Base-by-base conservation (phyloP, 2,797 vertebrate species). In the Sebastes itinus region DNA sequence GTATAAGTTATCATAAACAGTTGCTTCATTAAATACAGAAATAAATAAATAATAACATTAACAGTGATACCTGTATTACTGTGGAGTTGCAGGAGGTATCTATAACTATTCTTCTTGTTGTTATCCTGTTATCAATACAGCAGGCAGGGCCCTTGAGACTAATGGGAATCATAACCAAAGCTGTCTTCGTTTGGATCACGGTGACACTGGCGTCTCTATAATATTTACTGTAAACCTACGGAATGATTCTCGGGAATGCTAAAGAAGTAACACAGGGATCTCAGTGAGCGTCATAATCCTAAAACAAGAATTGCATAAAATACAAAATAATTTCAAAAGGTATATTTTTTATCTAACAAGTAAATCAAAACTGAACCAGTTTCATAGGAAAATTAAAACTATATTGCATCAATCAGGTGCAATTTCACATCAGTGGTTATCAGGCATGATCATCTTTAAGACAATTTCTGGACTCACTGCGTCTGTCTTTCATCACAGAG, bases 41-140 rank as follows among this genome's bases (percentile, higher is more conserved):
- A 93, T 87, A 93, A 91, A 93, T 91, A 94, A 93, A 93, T 87
- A 89, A 87, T 77, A 88, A 83, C 70, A 86, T 78, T 27, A 77
- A 75, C 59, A 84, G 74, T 68, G 70, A 87, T 63, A 64, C 68
- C 78, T 82, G 75, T 75, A 32, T 58, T 72, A 78, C 70, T 75
- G 70, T 84, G 64, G 69, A 78, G 56, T 75, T 78, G 75, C 81
- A 62, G 81, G 83, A 89, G 68, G 74, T 77, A 71, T 87, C 65
- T 67, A 52, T 66, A 61, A 61, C 59, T 85, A 38, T 69, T 85
- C 30, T 38, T 73, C 72, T 70, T 69, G 28, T 72, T 84, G 64
- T 84, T 61, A 55, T 78, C 42, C 63, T 69, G 68, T 75, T 72
- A 77, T 62, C 77, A 82, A 66, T 46, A 69, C 74, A 80, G 38